A percentile compares a stretch with the other conserved stretches of the same genome.
Conservation (phyloP, 2,888 invertebrate genomes). For the Dryobota labecula region DNA sequence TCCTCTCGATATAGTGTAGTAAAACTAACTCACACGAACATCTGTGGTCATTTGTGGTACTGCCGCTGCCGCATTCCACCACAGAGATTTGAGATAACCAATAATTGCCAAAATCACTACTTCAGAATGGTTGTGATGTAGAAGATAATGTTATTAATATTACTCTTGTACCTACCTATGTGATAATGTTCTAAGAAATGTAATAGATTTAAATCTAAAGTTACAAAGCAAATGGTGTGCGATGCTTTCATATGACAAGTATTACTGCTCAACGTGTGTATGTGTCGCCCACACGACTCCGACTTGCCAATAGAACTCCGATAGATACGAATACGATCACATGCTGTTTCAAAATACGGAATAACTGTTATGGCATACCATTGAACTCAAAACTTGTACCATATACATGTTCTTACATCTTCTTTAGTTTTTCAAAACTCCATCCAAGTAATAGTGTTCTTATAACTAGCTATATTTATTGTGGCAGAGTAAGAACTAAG, state of each 20-base stretch:
- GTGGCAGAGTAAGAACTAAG: not conserved
- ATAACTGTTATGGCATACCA: slow-evolving; percentile 48
- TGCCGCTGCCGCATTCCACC: slow-evolving; percentile 26
- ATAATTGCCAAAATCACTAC: slow-evolving; percentile 9
- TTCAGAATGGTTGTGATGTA: not conserved
- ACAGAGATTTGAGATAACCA: not conserved
- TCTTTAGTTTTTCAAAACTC: slow-evolving; percentile 15
- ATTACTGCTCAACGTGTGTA: slow-evolving; percentile 5
- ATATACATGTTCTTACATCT: slow-evolving; percentile 16
- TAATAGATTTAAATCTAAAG: slow-evolving; percentile 12
- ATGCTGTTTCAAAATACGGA: slow-evolving; percentile 44
- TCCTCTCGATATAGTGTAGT: slow-evolving; percentile 20
- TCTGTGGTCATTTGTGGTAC: not conserved
- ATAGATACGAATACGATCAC: slow-evolving; percentile 53
- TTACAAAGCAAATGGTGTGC: slow-evolving; percentile 5
- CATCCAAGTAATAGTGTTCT: not conserved
- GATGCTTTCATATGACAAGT: slow-evolving; percentile 15
- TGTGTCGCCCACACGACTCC: slow-evolving; percentile 43
- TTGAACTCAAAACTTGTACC: slow-evolving; percentile 37
- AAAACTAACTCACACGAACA: slow-evolving; percentile 19
- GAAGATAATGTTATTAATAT: slow-evolving; percentile 8
- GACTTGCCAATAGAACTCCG: slow-evolving; percentile 50
- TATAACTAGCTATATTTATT: not conserved
- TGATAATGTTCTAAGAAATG: slow-evolving; percentile 34
- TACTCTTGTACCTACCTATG: not conserved